A percentile compares a stretch with the other conserved stretches of the same genome.
Conservation (phyloP, 2,888 invertebrate species). For the Drosophila incognita region DNA sequence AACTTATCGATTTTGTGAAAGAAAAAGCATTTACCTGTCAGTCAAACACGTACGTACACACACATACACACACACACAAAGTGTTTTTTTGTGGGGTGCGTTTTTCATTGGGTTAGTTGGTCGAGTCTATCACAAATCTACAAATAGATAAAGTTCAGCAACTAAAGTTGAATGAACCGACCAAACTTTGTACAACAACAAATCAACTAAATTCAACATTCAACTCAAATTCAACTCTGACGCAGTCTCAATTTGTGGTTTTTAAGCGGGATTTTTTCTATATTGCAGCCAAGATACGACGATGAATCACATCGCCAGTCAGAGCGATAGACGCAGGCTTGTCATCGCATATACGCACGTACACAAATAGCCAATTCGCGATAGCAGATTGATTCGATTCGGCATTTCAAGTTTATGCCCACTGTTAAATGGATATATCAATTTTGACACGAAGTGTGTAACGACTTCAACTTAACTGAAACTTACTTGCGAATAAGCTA, state of each 20-base stretch:
- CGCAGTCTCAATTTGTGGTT: slow-evolving; percentile 12
- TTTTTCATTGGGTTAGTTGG: slow-evolving; percentile 55
- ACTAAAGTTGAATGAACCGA: slow-evolving; percentile 51
- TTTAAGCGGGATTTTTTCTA: slow-evolving; percentile 34
- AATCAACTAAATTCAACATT: not conserved
- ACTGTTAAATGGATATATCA: not conserved
- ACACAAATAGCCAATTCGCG: slow-evolving; percentile 42
- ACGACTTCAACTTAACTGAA: not conserved
- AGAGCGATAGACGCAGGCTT: slow-evolving; percentile 27
- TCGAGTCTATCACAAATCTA: slow-evolving; percentile 29
- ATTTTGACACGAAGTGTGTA: not conserved
- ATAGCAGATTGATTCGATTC: slow-evolving; percentile 64
- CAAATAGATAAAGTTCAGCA: slow-evolving; percentile 33
- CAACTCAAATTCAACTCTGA: not conserved
- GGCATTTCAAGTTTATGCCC: slow-evolving; percentile 6
- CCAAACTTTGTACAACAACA: slow-evolving; percentile 8
- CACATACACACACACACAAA: not conserved
- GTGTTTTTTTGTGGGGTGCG: slow-evolving; percentile 14
- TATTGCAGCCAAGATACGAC: not conserved
- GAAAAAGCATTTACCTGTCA: slow-evolving; percentile 47
- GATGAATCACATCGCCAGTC: slow-evolving; percentile 67
- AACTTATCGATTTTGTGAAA: slow-evolving; percentile 56
- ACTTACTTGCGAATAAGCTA: not conserved
- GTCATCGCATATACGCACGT: slow-evolving; percentile 55
- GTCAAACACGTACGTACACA: not conserved